A percentile compares a stretch with the other conserved stretches of the same genome.
Evolutionary conservation across 2,888 invertebrate species (phyloP).

Genomic region (Cabera pusaria): DNA sequence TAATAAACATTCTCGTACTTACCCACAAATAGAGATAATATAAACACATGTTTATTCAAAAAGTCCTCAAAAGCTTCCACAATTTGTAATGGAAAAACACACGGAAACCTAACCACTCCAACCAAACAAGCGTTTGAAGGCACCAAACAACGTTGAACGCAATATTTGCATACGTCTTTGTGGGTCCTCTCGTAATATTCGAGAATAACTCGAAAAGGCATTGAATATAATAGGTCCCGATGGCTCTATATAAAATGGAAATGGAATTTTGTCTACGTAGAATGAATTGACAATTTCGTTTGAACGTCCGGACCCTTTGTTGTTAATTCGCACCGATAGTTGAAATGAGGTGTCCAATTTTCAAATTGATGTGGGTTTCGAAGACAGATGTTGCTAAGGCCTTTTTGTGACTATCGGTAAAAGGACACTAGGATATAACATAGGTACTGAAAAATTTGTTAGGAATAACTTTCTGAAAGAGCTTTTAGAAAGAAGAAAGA

Average conservation of each 20-base stretch:
- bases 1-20: too few relatives aligned
- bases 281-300: conserved; percentile 36
- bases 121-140: conserved; percentile 19
- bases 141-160: conserved; percentile 28
- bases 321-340: conserved; percentile 24
- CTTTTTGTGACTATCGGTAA: neutral
- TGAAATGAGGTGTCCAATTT: conserved; percentile 8
- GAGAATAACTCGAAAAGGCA: conserved; percentile 40
- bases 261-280: conserved; percentile 40
- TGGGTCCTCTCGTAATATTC: conserved; percentile 24
- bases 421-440: too few relatives aligned
- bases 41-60: too few relatives aligned
- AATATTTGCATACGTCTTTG: conserved; percentile 33
- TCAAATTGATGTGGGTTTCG: conserved; percentile 2
- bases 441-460: too few relatives aligned
- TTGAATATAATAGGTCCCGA: conserved; percentile 39
- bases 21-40: too few relatives aligned
- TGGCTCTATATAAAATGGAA: conserved; percentile 38
- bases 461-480: too few relatives aligned
- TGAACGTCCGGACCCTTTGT: conserved; percentile 30
- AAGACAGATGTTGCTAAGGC: neutral
- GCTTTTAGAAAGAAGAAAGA: too few relatives aligned
- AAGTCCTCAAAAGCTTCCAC: too few relatives aligned
- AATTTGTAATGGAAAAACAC: conserved; percentile 3
- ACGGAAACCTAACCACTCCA: conserved; percentile 11